Percentiles rank a stretch among this genome's conserved stretches.
These are phyloP conservation scores for Festucalex cinctus DNA, from an alignment of 2,113 vertebrate species.

Conservation along the genomic window DNA sequence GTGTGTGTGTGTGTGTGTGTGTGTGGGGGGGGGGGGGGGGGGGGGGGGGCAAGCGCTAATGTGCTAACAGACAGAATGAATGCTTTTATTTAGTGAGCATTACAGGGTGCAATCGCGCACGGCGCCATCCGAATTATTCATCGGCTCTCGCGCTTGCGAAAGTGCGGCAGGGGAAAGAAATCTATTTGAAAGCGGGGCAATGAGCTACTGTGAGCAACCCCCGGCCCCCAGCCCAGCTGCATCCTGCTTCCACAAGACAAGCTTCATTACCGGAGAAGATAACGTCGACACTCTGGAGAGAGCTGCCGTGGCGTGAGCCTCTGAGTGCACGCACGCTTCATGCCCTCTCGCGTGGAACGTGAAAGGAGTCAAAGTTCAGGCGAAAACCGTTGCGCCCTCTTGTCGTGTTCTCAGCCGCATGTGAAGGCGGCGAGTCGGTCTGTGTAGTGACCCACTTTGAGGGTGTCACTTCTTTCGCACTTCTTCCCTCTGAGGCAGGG, in stretches of 20 bases:
- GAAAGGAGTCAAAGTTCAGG: neutral
- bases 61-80: neutral
- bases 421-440: neutral
- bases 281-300: neutral
- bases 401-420: neutral
- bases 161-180: neutral
- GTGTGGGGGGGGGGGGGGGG: too few relatives aligned
- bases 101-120: neutral
- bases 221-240: neutral
- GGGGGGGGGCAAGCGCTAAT: neutral
- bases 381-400: neutral
- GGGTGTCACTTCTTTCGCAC: neutral
- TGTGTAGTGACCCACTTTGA: neutral
- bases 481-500: neutral
- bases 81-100: conserved; percentile 3
- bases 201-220: neutral
- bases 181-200: neutral
- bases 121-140: conserved; percentile 1
- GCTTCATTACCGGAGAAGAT: conserved; percentile 1
- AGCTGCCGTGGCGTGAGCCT: neutral
- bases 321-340: neutral
- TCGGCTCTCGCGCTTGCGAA: neutral
- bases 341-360: neutral
- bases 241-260: conserved; percentile 4
- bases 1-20: too few relatives aligned